These are phyloP conservation scores for Catocala sponsa DNA, from an alignment of 2,888 invertebrate genomes.

Conservation along the genomic window DNA sequence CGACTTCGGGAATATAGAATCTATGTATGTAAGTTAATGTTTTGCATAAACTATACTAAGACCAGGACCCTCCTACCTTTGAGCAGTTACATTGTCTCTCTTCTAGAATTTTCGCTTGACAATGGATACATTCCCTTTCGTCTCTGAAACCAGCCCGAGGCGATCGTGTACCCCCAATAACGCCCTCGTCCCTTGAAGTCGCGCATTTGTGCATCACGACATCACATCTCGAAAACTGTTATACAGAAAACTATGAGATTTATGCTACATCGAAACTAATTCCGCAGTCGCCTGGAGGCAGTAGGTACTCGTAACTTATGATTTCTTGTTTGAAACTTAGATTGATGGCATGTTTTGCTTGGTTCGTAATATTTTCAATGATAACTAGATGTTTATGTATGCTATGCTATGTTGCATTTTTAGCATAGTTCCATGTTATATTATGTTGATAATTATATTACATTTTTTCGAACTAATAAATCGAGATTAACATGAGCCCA, in stretches of 20 bases:
- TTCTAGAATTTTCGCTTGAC: conserved; percentile 5
- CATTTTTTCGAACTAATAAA: no score
- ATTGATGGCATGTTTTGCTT: conserved; percentile 35
- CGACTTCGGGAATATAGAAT: no score
- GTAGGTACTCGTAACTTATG: conserved; percentile 36
- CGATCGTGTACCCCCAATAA: conserved; percentile 72
- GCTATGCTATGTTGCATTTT: background rate
- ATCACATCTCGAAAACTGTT: conserved; percentile 60
- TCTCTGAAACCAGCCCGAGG: conserved; percentile 59
- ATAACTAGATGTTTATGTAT: background rate
- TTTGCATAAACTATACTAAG: no score
- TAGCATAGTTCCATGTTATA: no score
- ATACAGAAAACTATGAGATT: conserved; percentile 62
- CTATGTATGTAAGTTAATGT: no score
- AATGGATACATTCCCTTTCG: conserved; percentile 47
- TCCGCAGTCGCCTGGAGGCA: conserved; percentile 35
- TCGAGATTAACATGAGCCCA: no score
- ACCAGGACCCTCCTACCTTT: no score
- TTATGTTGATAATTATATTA: no score
- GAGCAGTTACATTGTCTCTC: no score
- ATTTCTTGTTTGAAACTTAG: conserved; percentile 46
- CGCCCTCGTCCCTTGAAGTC: conserved; percentile 59
- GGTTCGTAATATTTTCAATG: background rate
- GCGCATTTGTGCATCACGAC: conserved; percentile 64
- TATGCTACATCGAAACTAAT: conserved; percentile 58